A percentile compares a stretch with the other conserved stretches of the same genome.
phyloP scores from a whole-genome alignment of 2,888 invertebrate genomes.

The Nomada goodeniana region DNA sequence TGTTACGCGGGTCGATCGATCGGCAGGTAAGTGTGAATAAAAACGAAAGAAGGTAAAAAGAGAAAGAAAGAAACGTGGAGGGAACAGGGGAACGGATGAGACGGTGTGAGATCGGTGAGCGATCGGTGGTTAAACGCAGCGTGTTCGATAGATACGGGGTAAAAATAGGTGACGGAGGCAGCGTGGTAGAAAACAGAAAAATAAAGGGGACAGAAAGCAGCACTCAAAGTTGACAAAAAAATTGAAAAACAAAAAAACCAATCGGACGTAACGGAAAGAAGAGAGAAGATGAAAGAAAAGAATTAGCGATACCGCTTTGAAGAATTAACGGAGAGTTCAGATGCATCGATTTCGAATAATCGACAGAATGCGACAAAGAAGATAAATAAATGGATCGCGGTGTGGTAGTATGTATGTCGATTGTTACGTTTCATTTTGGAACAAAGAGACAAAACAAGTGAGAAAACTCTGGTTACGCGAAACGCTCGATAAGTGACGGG shows the following conservation, averaged over 20 bases:
- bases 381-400: conserved; percentile 27
- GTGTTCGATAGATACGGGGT: conserved; percentile 40
- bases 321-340: background rate
- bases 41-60: background rate
- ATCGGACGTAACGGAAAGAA: background rate
- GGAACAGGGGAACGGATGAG: background rate
- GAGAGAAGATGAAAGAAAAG: background rate
- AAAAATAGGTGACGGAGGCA: conserved; percentile 28
- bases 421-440: conserved; percentile 24
- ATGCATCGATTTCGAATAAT: background rate
- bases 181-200: conserved; percentile 3
- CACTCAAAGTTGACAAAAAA: conserved; percentile 3
- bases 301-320: background rate
- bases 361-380: conserved; percentile 56
- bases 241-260: conserved; percentile 6
- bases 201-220: conserved; percentile 13
- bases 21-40: background rate
- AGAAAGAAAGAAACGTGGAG: background rate
- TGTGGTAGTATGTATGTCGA: conserved; percentile 33
- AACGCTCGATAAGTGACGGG: conserved; percentile 68
- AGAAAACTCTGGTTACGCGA: conserved; percentile 60
- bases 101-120: conserved; percentile 39
- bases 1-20: background rate
- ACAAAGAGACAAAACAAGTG: conserved; percentile 55
- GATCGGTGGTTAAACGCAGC: conserved; percentile 55